Percentiles rank a stretch among this genome's conserved stretches.
Evolutionary conservation across 2,113 vertebrate species (phyloP).

Genomic region (Tylochromis polylepis): DNA sequence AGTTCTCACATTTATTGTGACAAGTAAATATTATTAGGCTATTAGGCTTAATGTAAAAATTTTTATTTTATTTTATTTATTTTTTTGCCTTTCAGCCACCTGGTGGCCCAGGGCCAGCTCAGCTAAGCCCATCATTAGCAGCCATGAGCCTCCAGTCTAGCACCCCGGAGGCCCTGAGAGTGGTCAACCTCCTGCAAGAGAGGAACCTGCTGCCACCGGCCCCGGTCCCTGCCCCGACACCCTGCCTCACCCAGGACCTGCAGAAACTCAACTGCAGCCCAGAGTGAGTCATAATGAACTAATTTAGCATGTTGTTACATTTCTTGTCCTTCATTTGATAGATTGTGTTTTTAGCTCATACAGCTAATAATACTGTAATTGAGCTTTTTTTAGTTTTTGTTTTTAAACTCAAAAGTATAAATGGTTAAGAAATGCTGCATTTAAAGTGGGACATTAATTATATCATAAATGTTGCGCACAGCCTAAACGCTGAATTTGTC

Average conservation of each 20-base stretch:
- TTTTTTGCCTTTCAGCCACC: constrained; percentile 57
- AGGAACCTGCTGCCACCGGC: constrained; percentile 85
- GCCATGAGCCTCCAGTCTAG: constrained; percentile 79
- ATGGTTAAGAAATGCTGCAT: accelerated
- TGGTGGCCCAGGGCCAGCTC: constrained; percentile 76
- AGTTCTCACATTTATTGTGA: not conserved
- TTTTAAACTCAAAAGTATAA: not conserved
- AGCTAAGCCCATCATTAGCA: constrained; percentile 81
- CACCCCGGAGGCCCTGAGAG: constrained; percentile 84
- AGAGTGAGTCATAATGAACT: constrained; percentile 71
- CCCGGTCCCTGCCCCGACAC: constrained; percentile 79
- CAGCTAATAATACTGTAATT: not conserved
- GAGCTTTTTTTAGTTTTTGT: not conserved
- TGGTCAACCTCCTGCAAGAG: constrained; percentile 94
- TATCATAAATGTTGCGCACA: not conserved
- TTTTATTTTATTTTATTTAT: not conserved
- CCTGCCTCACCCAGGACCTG: constrained; percentile 90
- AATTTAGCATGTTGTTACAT: not conserved
- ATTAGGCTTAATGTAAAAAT: not conserved
- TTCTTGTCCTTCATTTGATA: not conserved
- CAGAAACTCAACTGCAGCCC: constrained; percentile 93
- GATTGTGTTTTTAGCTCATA: not conserved
- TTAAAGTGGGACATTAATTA: not conserved
- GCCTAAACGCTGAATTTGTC: accelerated
- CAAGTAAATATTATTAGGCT: not conserved